A percentile compares a stretch with the other conserved stretches of the same genome.
Conservation (phyloP, 2,113 vertebrate species). For the Leptobrachium ailaonicum region DNA sequence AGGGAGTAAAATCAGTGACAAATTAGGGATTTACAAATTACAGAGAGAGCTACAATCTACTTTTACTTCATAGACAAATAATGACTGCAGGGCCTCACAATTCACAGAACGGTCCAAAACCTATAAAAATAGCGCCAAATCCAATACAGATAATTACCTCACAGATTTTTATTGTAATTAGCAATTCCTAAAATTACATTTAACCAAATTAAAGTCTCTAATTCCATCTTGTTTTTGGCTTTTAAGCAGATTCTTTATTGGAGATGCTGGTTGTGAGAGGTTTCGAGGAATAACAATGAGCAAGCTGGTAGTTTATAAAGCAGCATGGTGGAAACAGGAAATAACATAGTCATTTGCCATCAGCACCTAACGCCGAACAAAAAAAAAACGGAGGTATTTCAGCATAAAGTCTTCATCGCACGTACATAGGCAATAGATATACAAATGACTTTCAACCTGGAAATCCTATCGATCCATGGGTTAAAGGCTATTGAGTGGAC, state of each 20-base stretch:
- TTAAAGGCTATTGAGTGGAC: too few relatives aligned
- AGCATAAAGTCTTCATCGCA: background rate
- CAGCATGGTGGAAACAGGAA: background rate
- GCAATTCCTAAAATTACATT: conserved; percentile 71
- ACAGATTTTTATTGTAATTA: conserved; percentile 73
- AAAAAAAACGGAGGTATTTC: background rate
- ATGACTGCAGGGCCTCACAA: conserved; percentile 50
- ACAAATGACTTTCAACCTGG: background rate
- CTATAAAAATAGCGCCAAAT: conserved; percentile 68
- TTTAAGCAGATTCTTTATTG: conserved; percentile 50
- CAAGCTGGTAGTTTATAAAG: conserved; percentile 13
- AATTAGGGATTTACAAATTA: conserved; percentile 53
- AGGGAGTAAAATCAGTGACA: conserved; percentile 46
- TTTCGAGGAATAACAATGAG: conserved; percentile 46
- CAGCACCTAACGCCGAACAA: background rate
- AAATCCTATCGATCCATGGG: too few relatives aligned
- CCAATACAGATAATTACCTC: conserved; percentile 75
- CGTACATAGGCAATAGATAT: background rate
- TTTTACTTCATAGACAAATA: conserved; percentile 48
- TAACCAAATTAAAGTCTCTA: conserved; percentile 67
- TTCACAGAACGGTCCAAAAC: conserved; percentile 62
- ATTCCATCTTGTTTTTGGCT: conserved; percentile 59
- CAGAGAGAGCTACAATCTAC: conserved; percentile 53
- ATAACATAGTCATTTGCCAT: background rate
- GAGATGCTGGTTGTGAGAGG: conserved; percentile 30